phyloP scores from a whole-genome alignment of 2,797 vertebrate genomes.

The Momotus momota region DNA sequence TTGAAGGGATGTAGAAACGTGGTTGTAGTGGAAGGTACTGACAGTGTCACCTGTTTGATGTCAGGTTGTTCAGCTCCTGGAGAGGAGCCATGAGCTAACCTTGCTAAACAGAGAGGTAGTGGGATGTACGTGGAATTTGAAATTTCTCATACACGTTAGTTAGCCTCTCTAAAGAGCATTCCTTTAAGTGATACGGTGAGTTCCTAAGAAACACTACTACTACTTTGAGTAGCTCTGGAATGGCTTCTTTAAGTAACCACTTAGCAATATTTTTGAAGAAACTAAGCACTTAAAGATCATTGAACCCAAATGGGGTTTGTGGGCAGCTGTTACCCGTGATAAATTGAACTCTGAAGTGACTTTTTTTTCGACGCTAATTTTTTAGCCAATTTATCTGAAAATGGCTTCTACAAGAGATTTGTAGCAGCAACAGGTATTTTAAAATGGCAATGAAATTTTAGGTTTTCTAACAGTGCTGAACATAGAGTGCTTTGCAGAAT shows the following conservation, averaged over 20 bases:
- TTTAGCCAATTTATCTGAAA: not conserved
- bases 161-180: conserved; percentile 53
- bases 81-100: conserved; percentile 38
- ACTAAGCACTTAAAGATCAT: rapidly evolving
- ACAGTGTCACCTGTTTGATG: conserved; percentile 44
- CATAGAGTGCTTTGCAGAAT: not conserved
- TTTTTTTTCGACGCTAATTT: not conserved
- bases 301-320: not conserved
- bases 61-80: conserved; percentile 62
- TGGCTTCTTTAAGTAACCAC: conserved; percentile 59
- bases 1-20: conserved; percentile 14
- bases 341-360: not conserved
- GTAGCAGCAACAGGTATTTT: not conserved
- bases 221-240: conserved; percentile 42
- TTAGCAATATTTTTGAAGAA: not conserved
- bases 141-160: conserved; percentile 24
- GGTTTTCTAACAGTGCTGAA: not conserved
- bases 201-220: conserved; percentile 35
- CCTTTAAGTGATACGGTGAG: conserved; percentile 52
- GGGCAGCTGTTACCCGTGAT: not conserved
- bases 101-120: conserved; percentile 57
- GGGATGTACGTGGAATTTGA: conserved; percentile 54
- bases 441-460: not conserved
- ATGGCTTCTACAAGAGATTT: not conserved
- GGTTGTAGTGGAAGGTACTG: conserved; percentile 33